Percentiles rank a stretch among this genome's conserved stretches.
phyloP scores from a whole-genome alignment of 2,888 invertebrate species.

The Idaea aversata region DNA sequence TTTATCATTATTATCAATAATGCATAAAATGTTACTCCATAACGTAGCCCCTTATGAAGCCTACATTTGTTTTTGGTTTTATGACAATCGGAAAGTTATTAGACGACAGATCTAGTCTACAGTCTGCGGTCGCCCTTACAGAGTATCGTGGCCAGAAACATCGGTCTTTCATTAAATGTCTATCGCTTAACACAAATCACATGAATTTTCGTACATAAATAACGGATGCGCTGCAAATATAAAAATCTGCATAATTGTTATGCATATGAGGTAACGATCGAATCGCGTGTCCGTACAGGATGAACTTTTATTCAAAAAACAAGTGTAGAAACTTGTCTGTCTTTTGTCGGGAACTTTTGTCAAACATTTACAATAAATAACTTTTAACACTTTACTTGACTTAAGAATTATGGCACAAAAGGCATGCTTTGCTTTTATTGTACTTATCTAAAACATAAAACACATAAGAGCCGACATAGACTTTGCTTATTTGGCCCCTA shows the following conservation, averaged over 20 bases:
- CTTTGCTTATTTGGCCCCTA: no score
- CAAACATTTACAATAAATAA: no score
- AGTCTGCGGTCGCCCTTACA: neutral
- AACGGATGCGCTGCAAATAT: slow-evolving; percentile 14
- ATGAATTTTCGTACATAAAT: slow-evolving; percentile 4
- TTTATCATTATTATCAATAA: no score
- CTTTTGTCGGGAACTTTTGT: neutral
- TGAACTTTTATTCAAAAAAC: neutral
- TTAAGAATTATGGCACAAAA: no score
- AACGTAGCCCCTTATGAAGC: no score
- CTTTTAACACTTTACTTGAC: no score
- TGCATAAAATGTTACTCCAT: no score
- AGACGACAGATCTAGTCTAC: neutral
- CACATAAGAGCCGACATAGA: no score
- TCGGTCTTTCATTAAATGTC: neutral
- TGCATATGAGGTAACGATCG: slow-evolving; percentile 20
- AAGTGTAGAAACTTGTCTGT: neutral
- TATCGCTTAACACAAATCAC: neutral
- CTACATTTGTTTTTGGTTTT: no score
- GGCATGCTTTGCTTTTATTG: no score
- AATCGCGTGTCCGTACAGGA: slow-evolving; percentile 18
- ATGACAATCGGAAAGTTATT: no score
- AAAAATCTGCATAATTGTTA: slow-evolving; percentile 21
- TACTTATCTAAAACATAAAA: no score
- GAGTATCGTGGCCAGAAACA: neutral